Evolutionary conservation across 2,888 invertebrate genomes (phyloP), one percentile per base, ranked within the genome.

Genomic region (Drosophila differens): DNA sequence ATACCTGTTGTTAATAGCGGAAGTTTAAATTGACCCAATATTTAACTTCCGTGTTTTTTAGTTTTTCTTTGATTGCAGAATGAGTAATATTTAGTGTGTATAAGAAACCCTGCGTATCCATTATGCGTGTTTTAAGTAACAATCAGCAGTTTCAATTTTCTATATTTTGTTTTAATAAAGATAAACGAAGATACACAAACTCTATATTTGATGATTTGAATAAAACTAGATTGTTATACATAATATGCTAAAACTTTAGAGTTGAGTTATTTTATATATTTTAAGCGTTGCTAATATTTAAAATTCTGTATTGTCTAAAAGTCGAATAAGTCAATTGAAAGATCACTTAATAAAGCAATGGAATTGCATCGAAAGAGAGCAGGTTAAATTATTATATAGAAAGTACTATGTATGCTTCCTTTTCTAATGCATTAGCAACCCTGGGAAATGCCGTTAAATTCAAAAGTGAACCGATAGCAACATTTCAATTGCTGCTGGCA

Each of bases 401-500:
- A 32, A 32, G 12, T 19, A n/a, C 7, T 37, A 25, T 16, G 9
- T 32, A 53, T 41, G 7, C 9, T 41, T n/a, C 16, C 47, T n/a
- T 35, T 35, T 47, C 19, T 22, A 30, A 16, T 19, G n/a, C 19
- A 14, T 9, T 44, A 25, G 49, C 72, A 72, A 78, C 74, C 33
- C 68, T 79, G 35, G 6, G 3, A 58, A 54, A 52, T 62, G 49
- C 35, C 66, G 80, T 67, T 67, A 58, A 52, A 53, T 75, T 70
- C 28, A 69, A 77, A 62, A 22, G 16, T n/a, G 12, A 33, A 22
- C 65, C 65, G 39, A 10, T 68, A 22, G 52, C 47, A 57, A 60
- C 63, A 65, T 61, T 62, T 54, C 4, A 28, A 47, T 64, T 66
- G 66, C 25, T 30, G 33, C 30, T 57, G 57, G 76, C 83, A 85